Percentiles rank a stretch among this genome's conserved stretches.
phyloP scores from a whole-genome alignment of 2,888 invertebrate genomes.

The Xestia ashworthii region DNA sequence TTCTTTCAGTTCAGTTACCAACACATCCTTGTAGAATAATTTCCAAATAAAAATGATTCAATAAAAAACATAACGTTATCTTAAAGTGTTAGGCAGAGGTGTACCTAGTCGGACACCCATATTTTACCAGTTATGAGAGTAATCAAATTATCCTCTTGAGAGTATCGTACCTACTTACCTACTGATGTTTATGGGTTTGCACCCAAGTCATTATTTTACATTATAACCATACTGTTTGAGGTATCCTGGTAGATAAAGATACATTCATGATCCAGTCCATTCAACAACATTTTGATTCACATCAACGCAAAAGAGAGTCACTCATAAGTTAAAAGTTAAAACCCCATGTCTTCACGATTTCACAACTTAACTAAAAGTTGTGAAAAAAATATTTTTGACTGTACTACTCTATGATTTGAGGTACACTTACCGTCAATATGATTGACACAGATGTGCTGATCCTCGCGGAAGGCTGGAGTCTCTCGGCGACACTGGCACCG shows the following conservation, averaged over 20 bases:
- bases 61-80: too few relatives aligned
- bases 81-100: too few relatives aligned
- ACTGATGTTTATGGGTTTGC: not conserved
- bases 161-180: not conserved
- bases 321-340: not conserved
- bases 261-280: not conserved
- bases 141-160: not conserved
- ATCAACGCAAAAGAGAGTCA: not conserved
- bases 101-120: too few relatives aligned
- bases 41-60: not conserved
- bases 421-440: constrained; percentile 92
- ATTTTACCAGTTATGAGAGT: too few relatives aligned
- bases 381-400: not conserved
- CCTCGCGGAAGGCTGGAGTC: constrained; percentile 93
- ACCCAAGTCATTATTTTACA: not conserved
- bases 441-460: constrained; percentile 93
- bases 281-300: not conserved
- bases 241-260: not conserved
- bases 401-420: not conserved
- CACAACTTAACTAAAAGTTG: not conserved
- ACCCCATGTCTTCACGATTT: too few relatives aligned
- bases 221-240: not conserved
- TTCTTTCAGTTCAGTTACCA: not conserved
- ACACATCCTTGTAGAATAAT: not conserved
- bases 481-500: constrained; percentile 93